These are phyloP conservation scores for Mycteria americana DNA, from an alignment of 2,797 vertebrate genomes.

Conservation along the genomic window DNA sequence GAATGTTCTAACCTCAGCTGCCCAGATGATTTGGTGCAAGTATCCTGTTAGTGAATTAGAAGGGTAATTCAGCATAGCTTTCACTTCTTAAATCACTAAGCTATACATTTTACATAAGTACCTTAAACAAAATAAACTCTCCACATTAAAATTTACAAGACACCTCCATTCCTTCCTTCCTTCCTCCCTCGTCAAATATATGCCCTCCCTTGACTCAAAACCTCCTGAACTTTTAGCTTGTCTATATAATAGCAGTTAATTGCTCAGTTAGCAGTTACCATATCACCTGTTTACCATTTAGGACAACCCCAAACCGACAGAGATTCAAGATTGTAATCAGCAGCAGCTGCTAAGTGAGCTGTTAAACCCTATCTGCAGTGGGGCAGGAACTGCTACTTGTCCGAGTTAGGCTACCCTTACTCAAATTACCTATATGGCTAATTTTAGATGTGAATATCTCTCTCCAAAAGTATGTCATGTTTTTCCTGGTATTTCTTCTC, in stretches of 20 bases:
- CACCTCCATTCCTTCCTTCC: not conserved
- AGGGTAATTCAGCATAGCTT: not conserved
- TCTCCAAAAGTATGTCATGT: not conserved
- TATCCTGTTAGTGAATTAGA: not conserved
- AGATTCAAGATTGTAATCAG: not conserved
- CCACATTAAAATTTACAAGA: not conserved
- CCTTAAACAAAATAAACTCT: not conserved
- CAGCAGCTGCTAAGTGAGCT: not conserved
- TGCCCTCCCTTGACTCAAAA: fast-evolving
- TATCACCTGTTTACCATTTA: not conserved
- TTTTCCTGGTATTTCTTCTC: not conserved
- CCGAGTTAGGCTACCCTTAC: not conserved
- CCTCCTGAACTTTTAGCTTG: fast-evolving
- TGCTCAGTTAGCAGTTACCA: not conserved
- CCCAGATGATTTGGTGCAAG: not conserved
- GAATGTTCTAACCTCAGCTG: not conserved
- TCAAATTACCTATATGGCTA: not conserved
- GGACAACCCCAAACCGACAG: not conserved
- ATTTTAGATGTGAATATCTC: not conserved
- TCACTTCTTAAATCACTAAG: not conserved
- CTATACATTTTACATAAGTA: fast-evolving
- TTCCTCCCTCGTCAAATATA: not conserved
- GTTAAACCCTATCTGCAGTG: not conserved
- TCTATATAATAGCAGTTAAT: not conserved
- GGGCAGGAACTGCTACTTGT: not conserved